Conservation (phyloP, 2,888 invertebrate species). For the Drosophila meridionalis region DNA sequence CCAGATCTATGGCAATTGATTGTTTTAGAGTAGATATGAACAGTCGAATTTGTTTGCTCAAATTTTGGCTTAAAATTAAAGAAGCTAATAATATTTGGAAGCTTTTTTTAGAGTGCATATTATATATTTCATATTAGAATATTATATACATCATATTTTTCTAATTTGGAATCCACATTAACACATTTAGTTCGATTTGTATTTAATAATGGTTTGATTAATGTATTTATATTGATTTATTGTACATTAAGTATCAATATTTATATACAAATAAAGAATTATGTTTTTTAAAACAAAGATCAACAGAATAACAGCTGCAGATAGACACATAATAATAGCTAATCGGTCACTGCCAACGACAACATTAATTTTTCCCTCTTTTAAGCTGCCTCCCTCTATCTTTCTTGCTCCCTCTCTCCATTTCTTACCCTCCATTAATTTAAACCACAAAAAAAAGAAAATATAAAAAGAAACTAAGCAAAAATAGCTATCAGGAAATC, state of each 20-base stretch:
- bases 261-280: not conserved
- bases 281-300: not conserved
- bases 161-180: no score
- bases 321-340: not conserved
- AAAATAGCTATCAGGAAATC: conserved; percentile 64
- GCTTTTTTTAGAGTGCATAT: not conserved
- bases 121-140: not conserved
- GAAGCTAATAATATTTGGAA: not conserved
- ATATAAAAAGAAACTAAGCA: not conserved
- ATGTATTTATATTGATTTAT: not conserved
- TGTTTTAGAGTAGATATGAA: no score
- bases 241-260: not conserved
- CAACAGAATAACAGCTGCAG: not conserved
- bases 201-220: not conserved
- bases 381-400: not conserved
- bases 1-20: not conserved
- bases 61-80: not conserved
- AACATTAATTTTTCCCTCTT: not conserved
- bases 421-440: conserved; percentile 1
- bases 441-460: not conserved
- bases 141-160: not conserved
- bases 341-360: not conserved
- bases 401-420: not conserved
- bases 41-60: no score
- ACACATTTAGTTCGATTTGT: not conserved